A percentile compares a stretch with the other conserved stretches of the same genome.
Evolutionary conservation across 2,113 vertebrate genomes (phyloP).

Genomic region (Grammomys surdaster): DNA sequence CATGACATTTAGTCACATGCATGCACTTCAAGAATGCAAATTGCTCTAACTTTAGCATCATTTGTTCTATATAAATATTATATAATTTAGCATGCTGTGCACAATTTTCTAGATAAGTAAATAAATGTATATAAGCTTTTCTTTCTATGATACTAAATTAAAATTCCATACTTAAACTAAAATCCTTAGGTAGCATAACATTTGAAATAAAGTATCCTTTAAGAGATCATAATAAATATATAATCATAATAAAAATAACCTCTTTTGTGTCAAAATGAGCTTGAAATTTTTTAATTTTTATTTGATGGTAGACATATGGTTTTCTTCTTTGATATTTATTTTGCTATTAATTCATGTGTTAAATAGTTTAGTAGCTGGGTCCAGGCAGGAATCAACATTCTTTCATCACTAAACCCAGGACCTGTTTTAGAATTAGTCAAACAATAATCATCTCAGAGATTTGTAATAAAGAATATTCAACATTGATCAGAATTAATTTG

Average conservation of each 20-base stretch:
- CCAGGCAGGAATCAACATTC: not conserved
- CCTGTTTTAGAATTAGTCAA: slow-evolving; percentile 18
- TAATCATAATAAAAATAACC: not conserved
- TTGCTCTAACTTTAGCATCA: not conserved
- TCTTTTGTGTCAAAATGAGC: not conserved
- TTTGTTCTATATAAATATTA: slow-evolving; percentile 39
- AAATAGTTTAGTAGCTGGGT: not conserved
- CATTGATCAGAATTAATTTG: slow-evolving; percentile 41
- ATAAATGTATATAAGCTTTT: not conserved
- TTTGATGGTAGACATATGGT: not conserved
- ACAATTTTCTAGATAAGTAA: slow-evolving; percentile 29
- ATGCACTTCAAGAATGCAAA: not conserved
- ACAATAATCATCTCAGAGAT: not conserved
- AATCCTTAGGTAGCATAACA: not conserved
- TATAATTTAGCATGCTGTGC: not conserved
- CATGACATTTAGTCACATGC: not conserved
- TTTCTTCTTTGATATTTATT: slow-evolving; percentile 14
- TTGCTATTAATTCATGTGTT: not conserved
- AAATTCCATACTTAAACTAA: slow-evolving; percentile 43
- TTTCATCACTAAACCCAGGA: slow-evolving; percentile 25
- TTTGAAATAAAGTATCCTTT: slow-evolving; percentile 18
- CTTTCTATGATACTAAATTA: slow-evolving; percentile 35
- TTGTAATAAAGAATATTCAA: not conserved
- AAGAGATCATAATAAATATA: not conserved
- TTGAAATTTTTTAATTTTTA: not conserved